Conservation (phyloP, 2,888 invertebrate genomes). For the Chironomus tentans region DNA sequence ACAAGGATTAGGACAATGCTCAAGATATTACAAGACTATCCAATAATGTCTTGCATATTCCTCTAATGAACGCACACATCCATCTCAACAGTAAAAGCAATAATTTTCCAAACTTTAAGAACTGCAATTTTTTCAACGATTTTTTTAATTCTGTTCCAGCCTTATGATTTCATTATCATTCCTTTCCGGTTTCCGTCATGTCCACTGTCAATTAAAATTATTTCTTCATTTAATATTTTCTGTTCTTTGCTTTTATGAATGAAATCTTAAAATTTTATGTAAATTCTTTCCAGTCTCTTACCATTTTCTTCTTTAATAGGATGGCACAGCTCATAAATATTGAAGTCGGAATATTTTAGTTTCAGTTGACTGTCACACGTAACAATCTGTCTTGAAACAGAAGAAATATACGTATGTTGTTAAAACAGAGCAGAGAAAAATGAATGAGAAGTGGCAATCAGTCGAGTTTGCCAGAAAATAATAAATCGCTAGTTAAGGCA, state of each 20-base stretch:
- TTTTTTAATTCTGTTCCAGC: background rate
- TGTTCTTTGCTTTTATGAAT: background rate
- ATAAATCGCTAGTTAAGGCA: constrained; percentile 10
- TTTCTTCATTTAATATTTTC: background rate
- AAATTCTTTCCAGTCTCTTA: constrained; percentile 7
- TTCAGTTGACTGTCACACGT: constrained; percentile 24
- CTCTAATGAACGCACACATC: no score
- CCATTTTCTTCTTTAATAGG: background rate
- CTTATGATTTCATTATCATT: constrained; percentile 7
- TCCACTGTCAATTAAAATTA: constrained; percentile 20
- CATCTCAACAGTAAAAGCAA: background rate
- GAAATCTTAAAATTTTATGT: constrained; percentile 10
- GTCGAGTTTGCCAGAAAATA: background rate
- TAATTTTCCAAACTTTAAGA: background rate
- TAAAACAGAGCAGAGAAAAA: background rate
- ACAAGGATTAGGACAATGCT: no score
- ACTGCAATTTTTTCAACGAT: background rate
- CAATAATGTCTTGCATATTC: no score
- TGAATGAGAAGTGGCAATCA: no score
- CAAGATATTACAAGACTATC: no score
- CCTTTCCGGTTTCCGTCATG: constrained; percentile 10
- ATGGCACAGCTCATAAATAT: constrained; percentile 16
- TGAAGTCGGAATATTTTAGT: constrained; percentile 19
- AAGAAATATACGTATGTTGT: background rate
- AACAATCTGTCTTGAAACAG: constrained; percentile 5